Evolutionary conservation across 2,797 vertebrate species (phyloP), one percentile per base, ranked within the genome.

Genomic region (Aplochiton taeniatus): DNA sequence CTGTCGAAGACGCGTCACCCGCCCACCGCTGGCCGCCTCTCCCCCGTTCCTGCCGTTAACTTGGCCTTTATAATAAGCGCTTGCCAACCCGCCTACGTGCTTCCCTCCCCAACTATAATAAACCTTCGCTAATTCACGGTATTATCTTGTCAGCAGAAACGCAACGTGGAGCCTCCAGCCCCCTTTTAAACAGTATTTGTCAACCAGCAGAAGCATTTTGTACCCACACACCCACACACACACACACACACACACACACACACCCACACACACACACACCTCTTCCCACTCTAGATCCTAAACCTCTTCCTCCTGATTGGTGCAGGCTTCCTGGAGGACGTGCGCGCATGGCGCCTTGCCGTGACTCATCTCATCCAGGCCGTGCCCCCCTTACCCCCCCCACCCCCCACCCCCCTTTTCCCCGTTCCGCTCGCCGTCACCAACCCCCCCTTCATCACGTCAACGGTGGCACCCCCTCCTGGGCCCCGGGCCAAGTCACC

Each of bases 341-440:
- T 68, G 62, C 61, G 78, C 81, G 80, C 79, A 73, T 77, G 78
- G 66, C 75, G 20, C 54, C 78, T 70, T 77, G 77, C 75, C 75
- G 66, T 87, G 86, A 88, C 72, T 88, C 84, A 87, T 31, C 59
- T 75, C 63, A 16, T 58, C 52, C 48, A 18, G 78, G 78, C 75
- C 70, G 66, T 68, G 42, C 80, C 68, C 64, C 54, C 67, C 65
- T 76, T 64, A 71, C 66, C 57, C 67, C 66, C 81, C 72, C 68
- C 70, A 65, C 58, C 69, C 61, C 49, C 57, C 49, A 53, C 73
- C 61, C 53, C 45, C 42, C 8, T 46, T 11, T 41, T 43, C 70
- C 52, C 69, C 9, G 4, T 69, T 31, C 3, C 31, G 2, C 31
- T 31, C 31, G 6, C 31, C 31, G 31, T 31, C 31, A 31, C 6